Base-by-base conservation (phyloP, 2,888 invertebrate species). In the Diplazon laetatorius region DNA sequence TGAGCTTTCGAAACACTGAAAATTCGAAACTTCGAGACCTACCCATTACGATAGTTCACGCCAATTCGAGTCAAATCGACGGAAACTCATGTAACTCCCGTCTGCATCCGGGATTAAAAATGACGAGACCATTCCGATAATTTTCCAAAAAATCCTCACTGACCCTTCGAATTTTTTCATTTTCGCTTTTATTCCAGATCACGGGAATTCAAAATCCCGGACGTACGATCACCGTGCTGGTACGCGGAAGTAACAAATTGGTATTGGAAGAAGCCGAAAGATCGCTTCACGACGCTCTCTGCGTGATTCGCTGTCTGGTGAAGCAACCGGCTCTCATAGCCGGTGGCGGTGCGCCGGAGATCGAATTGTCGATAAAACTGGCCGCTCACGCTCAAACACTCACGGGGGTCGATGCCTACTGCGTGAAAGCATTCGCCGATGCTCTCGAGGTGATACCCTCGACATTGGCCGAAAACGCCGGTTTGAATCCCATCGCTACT, bases 341-440 rank as follows among this genome's bases (percentile, higher is more conserved):
- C 68, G 99, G 99, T 78, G 99, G 99, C 60, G 99, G 99, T 55
- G 98, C 99, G 12, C 98, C 99, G 3, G 99, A 99, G 93, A 98
- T 97, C 80, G 98, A 99, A 90, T 93, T 99, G 80, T 96, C 98
- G 0, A 92, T 98, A 35, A 95, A 95, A 76, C 92, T 99, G 69
- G 95, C 96, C 6, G 94, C 96, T 20, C 93, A 95, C 80, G 95
- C 99, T 0, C 95, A 97, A 86, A 94, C 95, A 0, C 93, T 97
- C 44, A 95, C 95, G 66, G 99, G 99, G 68, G 96, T 98, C 63
- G 97, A 98, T 90, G 97, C 98, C 78, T 99, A 99, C 91, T 99
- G 99, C 89, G 95, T 98, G 91, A 94, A 97, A 83, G 98, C 98
- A 0, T 99, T 96, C 92, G 98, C 99, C 0, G 97, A 98, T 90